Evolutionary conservation across 2,888 invertebrate genomes (phyloP), one percentile per base, ranked within the genome.

Genomic region (Oegoconia quadripuncta): DNA sequence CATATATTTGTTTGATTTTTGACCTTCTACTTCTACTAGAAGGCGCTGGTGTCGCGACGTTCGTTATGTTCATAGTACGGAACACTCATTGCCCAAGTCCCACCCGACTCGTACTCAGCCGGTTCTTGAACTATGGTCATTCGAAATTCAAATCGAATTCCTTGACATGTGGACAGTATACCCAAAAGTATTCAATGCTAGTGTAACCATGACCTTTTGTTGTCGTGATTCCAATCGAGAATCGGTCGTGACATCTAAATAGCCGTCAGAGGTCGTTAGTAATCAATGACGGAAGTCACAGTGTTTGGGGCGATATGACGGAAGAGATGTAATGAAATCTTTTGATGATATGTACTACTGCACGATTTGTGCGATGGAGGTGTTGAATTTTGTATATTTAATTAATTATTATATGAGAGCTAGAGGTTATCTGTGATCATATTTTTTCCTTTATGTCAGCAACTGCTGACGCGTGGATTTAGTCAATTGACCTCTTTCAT

Each of bases 221-320:
- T 56, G 44, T 81, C 81, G 82, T 82, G 84, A 76, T 70, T 65
- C 48, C 54, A 66, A 48, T 55, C 58, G 63, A 63, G 67, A 63
- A 65, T 65, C 61, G 64, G 57, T 82, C 84, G 83, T 83, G 84
- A 82, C 83, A 83, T 81, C 82, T 78, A 75, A 81, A 75, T 79
- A 76, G 70, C 66, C 61, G 67, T 28, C 53, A 75, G 75, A 80
- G 80, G 82, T 73, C 77, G 64, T 55, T 32, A 55, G 69, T 67
- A 77, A 79, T 78, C 78, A 78, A 76, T 80, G 81, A 78, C 82
- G 82, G 83, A 84, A 84, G 79, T 74, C 42, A 36, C 42, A 34
- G 20, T 36, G 44, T 53, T 46, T 49, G 50, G 40, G 49, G 54
- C 59, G 55, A 64, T 52, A 70, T 73, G 74, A 74, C 76, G 77